Evolutionary conservation across 2,797 vertebrate genomes (phyloP).

Genomic region (Tragelaphus eurycerus): DNA sequence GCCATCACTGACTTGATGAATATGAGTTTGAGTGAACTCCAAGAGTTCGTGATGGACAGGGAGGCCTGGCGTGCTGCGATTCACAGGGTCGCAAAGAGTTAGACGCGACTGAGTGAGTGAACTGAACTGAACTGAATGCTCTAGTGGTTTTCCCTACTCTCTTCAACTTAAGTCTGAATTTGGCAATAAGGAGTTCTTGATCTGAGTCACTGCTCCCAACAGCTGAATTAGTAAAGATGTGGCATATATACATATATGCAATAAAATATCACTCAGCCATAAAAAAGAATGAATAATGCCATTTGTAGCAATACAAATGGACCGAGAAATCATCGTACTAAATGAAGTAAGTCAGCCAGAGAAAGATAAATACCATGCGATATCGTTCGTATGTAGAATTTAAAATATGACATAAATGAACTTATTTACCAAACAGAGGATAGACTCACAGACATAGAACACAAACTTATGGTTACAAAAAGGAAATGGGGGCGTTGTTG

Average conservation of each 20-base stretch:
- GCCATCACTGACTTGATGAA: too few species aligned
- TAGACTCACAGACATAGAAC: not conserved
- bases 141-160: not conserved
- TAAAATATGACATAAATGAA: not conserved
- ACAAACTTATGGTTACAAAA: not conserved
- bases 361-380: not conserved
- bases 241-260: not conserved
- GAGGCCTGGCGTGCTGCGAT: fast-evolving
- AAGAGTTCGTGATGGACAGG: not conserved
- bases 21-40: not conserved
- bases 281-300: not conserved
- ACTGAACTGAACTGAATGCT: not conserved
- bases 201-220: not conserved
- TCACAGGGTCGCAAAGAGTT: not conserved
- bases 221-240: not conserved
- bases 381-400: not conserved
- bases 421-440: not conserved
- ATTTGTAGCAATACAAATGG: not conserved
- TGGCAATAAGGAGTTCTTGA: not conserved
- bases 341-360: not conserved
- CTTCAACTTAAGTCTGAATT: not conserved
- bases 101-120: fast-evolving
- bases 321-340: not conserved
- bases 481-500: not conserved
- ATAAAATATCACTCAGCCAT: not conserved